Conservation (phyloP, 2,888 invertebrate genomes). For the Yponomeuta malinellus region DNA sequence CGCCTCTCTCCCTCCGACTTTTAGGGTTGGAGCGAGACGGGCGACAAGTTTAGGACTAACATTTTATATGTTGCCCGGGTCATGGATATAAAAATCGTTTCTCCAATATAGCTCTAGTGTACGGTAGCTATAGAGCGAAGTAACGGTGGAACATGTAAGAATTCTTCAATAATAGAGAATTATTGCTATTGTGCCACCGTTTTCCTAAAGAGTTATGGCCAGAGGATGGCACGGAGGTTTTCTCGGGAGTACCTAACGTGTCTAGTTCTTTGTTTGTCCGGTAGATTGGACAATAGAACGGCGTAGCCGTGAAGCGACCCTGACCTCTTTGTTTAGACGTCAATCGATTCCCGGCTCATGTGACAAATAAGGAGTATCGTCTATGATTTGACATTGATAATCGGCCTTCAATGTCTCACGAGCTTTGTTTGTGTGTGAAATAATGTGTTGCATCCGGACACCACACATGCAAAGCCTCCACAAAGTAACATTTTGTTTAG, state of each 20-base stretch:
- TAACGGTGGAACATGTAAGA: slow-evolving; percentile 49
- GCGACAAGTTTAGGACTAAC: slow-evolving; percentile 65
- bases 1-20: slow-evolving; percentile 44
- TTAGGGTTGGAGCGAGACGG: slow-evolving; percentile 40
- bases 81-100: slow-evolving; percentile 76
- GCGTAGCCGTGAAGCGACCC: not conserved
- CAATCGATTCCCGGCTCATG: not conserved
- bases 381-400: not conserved
- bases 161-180: slow-evolving; percentile 63
- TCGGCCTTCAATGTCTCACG: no score
- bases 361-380: not conserved
- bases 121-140: slow-evolving; percentile 35
- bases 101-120: slow-evolving; percentile 35
- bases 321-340: not conserved
- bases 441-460: not conserved
- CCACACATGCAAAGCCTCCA: no score
- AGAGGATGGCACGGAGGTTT: slow-evolving; percentile 8
- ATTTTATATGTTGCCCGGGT: slow-evolving; percentile 76
- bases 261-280: not conserved
- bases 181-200: slow-evolving; percentile 46
- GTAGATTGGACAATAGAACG: not conserved
- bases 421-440: no score
- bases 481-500: no score
- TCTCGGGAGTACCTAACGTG: not conserved
- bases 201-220: slow-evolving; percentile 31